Base-by-base conservation (phyloP, 2,797 vertebrate species). In the Chromobotia macracanthus region DNA sequence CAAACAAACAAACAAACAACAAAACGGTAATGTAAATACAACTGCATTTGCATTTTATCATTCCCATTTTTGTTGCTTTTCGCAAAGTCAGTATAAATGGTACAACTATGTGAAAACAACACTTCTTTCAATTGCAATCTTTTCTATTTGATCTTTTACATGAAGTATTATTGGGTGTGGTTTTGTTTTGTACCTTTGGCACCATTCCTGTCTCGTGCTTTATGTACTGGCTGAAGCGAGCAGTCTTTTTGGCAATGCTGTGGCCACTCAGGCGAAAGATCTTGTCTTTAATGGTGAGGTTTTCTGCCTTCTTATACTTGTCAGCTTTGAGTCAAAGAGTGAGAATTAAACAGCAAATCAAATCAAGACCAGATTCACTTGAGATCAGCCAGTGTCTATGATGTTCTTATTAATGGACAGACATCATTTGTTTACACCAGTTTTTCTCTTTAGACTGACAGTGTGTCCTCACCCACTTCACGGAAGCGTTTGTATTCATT, bases 221-320 rank as follows among this genome's bases (percentile, higher is more conserved):
- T 86, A 99, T 87, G 25, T 94, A 90, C 80, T 96, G 95, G 87
- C 97, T 94, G 75, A 98, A 87, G 48, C 97, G 91, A 0, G 94
- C 92, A 0, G 96, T 98, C 92, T 98, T 99, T 92, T 99, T 99
- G 44, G 95, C 94, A 0, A 99, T 95, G 81, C 96, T 97, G 90
- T 96, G 96, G 0, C 94, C 90, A 90, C 94, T 99, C 84, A 99
- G 88, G 2, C 96, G 94, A 3, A 95, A 93, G 21, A 99, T 90
- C 86, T 95, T 95, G 81, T 97, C 97, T 82, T 91, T 94, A 65
- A 99, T 94, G 5, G 92, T 95, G 86, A 97, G 89, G 0, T 89
- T 95, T 87, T 97, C 96, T 0, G 91, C 93, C 85, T 93, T 97
- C 88, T 87, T 95, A 90, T 99, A 99, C 85, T 97, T 99, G 86